Conservation (phyloP, 2,113 vertebrate genomes). For the Puma concolor region DNA sequence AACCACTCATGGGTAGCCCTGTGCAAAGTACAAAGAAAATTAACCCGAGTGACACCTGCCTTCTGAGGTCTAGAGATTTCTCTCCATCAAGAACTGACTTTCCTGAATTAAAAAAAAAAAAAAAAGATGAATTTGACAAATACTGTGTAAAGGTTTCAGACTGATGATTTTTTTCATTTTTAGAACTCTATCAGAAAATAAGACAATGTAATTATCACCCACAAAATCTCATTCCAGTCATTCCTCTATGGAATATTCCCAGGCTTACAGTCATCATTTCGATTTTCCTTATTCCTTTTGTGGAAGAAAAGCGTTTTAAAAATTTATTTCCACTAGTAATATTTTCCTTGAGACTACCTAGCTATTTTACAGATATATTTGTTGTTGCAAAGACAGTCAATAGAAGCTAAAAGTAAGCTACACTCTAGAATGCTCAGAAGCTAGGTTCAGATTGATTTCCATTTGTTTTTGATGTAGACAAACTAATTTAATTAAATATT, state of each 20-base stretch:
- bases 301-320: conserved; percentile 11
- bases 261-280: not conserved
- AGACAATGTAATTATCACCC: not conserved
- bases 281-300: not conserved
- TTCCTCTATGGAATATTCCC: not conserved
- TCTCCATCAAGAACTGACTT: not conserved
- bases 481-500: conserved; percentile 54
- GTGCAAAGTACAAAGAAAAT: not conserved
- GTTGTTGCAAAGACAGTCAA: not conserved
- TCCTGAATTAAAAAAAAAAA: not conserved
- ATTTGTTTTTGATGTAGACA: conserved; percentile 49
- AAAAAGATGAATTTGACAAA: not conserved
- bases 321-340: conserved; percentile 19
- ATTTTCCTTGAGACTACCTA: not conserved
- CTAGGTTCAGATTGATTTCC: conserved; percentile 1
- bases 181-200: conserved; percentile 16
- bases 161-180: not conserved
- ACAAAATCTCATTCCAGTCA: not conserved
- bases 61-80: conserved; percentile 9
- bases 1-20: not conserved
- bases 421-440: conserved; percentile 24
- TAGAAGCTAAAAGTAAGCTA: conserved; percentile 45
- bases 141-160: not conserved
- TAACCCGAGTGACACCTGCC: not conserved
- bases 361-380: conserved; percentile 3